Evolutionary conservation across 2,113 vertebrate species (phyloP).

Genomic region (Callipepla californica): DNA sequence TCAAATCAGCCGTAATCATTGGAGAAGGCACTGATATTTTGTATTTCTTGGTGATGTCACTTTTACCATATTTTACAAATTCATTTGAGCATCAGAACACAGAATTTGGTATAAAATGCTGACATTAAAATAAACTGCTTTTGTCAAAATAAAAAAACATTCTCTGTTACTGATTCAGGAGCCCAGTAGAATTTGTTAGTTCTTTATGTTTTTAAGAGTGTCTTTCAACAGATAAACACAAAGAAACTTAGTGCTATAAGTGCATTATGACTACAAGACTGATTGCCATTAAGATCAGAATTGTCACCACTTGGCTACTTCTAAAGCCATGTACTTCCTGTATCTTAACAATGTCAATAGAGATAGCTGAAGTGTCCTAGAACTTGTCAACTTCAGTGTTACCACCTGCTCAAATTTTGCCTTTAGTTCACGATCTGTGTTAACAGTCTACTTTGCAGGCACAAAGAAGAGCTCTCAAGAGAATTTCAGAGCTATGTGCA

Average conservation of each 20-base stretch:
- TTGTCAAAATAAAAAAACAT: background rate
- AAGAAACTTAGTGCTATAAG: background rate
- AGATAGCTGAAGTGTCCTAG: background rate
- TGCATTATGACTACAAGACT: background rate
- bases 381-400: background rate
- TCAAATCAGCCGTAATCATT: background rate
- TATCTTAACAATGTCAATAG: background rate
- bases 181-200: background rate
- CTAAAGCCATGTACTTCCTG: background rate
- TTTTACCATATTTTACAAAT: background rate
- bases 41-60: background rate
- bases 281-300: conserved; percentile 6
- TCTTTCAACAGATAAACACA: background rate
- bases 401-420: conserved; percentile 13
- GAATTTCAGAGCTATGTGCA: background rate
- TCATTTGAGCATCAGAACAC: background rate
- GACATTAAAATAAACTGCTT: background rate
- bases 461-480: background rate
- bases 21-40: background rate
- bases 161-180: background rate
- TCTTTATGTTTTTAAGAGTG: background rate
- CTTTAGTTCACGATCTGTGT: conserved; percentile 8
- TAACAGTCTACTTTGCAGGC: background rate
- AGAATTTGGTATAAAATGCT: background rate
- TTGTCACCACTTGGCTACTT: background rate